Evolutionary conservation across 1,140 invertebrate species (phyloP).

Genomic region (Spodoptera litura): DNA sequence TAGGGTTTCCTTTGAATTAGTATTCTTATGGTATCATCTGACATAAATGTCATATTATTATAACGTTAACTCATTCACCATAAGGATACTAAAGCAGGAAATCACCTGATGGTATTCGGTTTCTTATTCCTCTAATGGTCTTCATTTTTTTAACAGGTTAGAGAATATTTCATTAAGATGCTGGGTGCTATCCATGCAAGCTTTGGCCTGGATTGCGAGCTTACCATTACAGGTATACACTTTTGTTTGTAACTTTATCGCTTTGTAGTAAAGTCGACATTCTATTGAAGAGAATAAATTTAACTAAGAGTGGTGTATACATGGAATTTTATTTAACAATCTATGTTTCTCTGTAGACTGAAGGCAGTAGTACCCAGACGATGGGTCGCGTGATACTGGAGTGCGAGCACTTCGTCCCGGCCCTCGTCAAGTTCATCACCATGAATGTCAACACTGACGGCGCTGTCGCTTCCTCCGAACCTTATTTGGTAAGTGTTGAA

Average conservation of each 20-base stretch:
- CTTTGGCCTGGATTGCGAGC: constrained; percentile 82
- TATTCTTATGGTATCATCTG: too few relatives aligned
- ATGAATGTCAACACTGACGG: constrained; percentile 76
- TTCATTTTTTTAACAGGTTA: constrained; percentile 66
- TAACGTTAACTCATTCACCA: too few relatives aligned
- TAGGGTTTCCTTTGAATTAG: too few relatives aligned
- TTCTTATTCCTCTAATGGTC: too few relatives aligned
- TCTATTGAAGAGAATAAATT: background rate
- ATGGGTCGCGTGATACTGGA: constrained; percentile 80
- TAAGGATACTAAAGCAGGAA: too few relatives aligned
- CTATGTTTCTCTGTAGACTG: constrained; percentile 57
- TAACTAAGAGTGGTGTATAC: too few relatives aligned
- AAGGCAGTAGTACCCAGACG: constrained; percentile 74
- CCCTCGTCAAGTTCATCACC: constrained; percentile 78
- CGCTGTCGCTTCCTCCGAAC: constrained; percentile 71
- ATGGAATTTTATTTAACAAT: too few relatives aligned
- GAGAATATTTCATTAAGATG: constrained; percentile 81
- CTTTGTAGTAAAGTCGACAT: constrained; percentile 5
- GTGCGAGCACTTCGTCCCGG: constrained; percentile 78
- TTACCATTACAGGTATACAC: constrained; percentile 73
- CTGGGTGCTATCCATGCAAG: constrained; percentile 84
- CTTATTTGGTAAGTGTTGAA: constrained; percentile 71
- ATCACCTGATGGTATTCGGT: too few relatives aligned
- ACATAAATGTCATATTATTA: too few relatives aligned
- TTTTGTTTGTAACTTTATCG: background rate